Base-by-base conservation (phyloP, 2,888 invertebrate genomes). In the Philereme transversata region DNA sequence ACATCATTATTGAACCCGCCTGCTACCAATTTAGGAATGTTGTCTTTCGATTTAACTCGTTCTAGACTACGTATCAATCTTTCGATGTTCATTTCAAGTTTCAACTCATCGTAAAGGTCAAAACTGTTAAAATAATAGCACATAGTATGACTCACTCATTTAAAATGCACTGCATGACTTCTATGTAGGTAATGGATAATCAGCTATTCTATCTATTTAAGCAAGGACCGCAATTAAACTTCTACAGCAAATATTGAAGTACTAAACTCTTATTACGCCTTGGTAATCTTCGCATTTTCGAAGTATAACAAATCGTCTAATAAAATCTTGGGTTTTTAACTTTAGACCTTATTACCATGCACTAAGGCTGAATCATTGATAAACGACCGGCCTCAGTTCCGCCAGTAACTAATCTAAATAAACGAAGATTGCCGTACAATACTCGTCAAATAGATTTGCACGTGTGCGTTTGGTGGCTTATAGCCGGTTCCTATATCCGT, bases 11-110 rank as follows among this genome's bases (percentile, higher is more conserved):
- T 72, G 68, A 65, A 57, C 75, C 58, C 69, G 72, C 69, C 69
- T 71, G 60, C 69, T 72, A 65, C 80, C 80, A 74, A 76, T 77
- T 84, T 77, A 69, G 81, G 81, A 77, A 81, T 69, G 75, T 76
- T 65, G 77, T 72, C 71, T 68, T 61, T 62, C 60, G 46, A 66
- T 73, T 60, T 69, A 68, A 64, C 53, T 60, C 45, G 57, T 66
- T 62, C 46, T 64, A 68, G 49, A 33, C 56, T 50, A 65, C 64
- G 71, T 62, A 56, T 63, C 52, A 61, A 57, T 56, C 52, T 61
- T 65, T 56, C 47, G 57, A 68, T 66, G 67, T 66, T 67, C 61
- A 64, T 64, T 60, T 62, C 45, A 50, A 47, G 53, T 48, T 34
- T 50, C 55, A 58, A 52, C 57, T 62, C 54, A 47, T 52, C 62